Evolutionary conservation across 2,888 invertebrate genomes (phyloP), one percentile per base, ranked within the genome.

Genomic region (Beris chalybata): DNA sequence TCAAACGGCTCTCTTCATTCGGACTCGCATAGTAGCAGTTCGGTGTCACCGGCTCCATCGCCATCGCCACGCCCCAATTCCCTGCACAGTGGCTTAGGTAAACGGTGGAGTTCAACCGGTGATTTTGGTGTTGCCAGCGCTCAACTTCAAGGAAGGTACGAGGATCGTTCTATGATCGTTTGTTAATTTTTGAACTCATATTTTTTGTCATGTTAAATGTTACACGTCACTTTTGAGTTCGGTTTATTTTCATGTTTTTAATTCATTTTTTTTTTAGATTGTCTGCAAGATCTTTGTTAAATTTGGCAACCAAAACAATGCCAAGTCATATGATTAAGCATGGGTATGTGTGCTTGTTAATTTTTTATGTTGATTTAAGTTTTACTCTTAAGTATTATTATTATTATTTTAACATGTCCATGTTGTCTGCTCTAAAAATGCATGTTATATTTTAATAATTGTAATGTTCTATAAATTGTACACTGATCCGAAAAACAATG

Each of bases 61-160:
- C 89, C 89, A 55, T 89, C 89, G 43, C 89, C 89, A 6, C 84
- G 89, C 70, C 88, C 89, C 61, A 89, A 89, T 1, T 88, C 89
- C 47, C 84, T 87, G 70, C 89, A 89, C 29, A 73, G 69, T 58
- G 71, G 71, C 15, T 83, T 88, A 71, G 84, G 86, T 67, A 92
- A 91, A 81, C 82, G 91, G 66, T 92, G 92, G 92, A 91, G 87
- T 76, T 91, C 91, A 22, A 92, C 92, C 0, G 91, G 91, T 4
- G 93, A 93, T 82, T 93, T 92, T 82, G 87, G 88, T 79, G 64
- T 74, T 31, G 52, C 57, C 11, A 67, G 67, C 13, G 59, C 65
- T 44, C 57, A 63, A 47, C 44, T 65, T 81, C n/a, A 82, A 74
- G 65, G 78, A 76, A 83, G 84, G 84, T 84, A 68, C 67, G 0